A percentile compares a stretch with the other conserved stretches of the same genome.
These are phyloP conservation scores for Autographa gamma DNA, from an alignment of 2,888 invertebrate species.

Conservation along the genomic window DNA sequence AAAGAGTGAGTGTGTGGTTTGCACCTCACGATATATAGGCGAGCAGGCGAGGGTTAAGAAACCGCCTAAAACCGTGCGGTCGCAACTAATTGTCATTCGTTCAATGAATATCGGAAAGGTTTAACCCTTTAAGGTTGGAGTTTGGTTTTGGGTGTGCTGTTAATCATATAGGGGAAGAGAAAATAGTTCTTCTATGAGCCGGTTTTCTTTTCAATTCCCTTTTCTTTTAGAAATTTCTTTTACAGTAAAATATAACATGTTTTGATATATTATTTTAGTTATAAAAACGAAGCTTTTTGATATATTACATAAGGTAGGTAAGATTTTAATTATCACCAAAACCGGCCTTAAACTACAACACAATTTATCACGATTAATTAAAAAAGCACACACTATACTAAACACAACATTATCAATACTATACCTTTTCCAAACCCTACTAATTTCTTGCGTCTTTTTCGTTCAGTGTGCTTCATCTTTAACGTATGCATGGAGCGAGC, in stretches of 20 bases:
- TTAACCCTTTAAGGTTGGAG: slow-evolving; percentile 32
- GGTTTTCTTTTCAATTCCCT: too few relatives aligned
- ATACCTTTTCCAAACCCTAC: background rate
- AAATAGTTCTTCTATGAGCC: too few relatives aligned
- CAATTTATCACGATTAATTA: too few relatives aligned
- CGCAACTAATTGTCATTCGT: slow-evolving; percentile 39
- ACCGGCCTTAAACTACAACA: too few relatives aligned
- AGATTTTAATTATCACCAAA: too few relatives aligned
- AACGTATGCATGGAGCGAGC: slow-evolving; percentile 50
- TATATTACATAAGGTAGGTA: too few relatives aligned
- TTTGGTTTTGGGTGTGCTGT: background rate
- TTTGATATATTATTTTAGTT: too few relatives aligned
- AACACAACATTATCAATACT: background rate
- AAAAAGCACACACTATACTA: background rate
- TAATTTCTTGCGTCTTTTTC: slow-evolving; percentile 19
- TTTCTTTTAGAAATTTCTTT: too few relatives aligned
- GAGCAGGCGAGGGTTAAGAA: slow-evolving; percentile 24
- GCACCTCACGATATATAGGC: slow-evolving; percentile 62
- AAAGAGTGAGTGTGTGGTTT: slow-evolving; percentile 76
- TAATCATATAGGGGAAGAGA: too few relatives aligned
- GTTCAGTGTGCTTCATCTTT: slow-evolving; percentile 33
- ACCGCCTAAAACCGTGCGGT: slow-evolving; percentile 9
- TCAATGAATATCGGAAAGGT: slow-evolving; percentile 30
- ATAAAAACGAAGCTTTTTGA: too few relatives aligned
- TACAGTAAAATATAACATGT: too few relatives aligned